Conservation (phyloP, 2,113 vertebrate species). For the Pipra filicauda region DNA sequence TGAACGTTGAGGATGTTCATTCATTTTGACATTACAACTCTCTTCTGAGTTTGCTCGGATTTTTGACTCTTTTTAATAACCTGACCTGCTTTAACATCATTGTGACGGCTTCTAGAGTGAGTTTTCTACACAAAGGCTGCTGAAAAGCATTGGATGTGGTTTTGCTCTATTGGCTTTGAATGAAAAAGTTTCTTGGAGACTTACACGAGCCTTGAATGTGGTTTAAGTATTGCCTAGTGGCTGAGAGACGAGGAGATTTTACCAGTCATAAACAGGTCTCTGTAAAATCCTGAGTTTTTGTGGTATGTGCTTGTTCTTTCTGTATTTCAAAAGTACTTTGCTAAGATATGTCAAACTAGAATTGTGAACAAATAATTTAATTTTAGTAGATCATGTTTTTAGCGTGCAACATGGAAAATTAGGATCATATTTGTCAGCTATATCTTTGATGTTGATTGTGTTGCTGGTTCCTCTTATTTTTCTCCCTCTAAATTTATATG, state of each 20-base stretch:
- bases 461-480: neutral
- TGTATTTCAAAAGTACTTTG: neutral
- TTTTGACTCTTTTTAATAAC: neutral
- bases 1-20: neutral
- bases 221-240: neutral
- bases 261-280: neutral
- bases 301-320: neutral
- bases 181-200: neutral
- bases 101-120: neutral
- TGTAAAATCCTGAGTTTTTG: neutral
- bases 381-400: neutral
- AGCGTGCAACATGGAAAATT: neutral
- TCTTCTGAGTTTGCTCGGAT: neutral
- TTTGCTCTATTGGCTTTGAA: neutral
- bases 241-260: neutral
- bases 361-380: neutral
- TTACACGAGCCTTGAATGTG: neutral
- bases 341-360: neutral
- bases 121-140: neutral
- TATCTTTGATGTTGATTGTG: neutral
- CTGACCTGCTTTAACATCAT: neutral
- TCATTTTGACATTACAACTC: neutral
- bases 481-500: neutral
- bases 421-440: accelerated
- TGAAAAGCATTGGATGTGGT: neutral